phyloP scores from a whole-genome alignment of 2,113 vertebrate genomes.

The Ploceus nigricollis region DNA sequence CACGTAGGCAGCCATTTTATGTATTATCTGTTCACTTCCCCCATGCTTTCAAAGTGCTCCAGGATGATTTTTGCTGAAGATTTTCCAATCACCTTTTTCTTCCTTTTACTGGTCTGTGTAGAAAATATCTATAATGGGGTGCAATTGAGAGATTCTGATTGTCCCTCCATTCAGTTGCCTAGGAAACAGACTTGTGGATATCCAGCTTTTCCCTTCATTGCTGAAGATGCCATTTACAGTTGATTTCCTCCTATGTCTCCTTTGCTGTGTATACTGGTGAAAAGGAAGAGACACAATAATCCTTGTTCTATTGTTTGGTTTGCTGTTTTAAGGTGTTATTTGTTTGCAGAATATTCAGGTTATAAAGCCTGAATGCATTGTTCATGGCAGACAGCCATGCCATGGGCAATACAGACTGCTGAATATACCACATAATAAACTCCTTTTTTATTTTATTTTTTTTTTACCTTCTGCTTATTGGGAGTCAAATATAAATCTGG shows the following conservation, averaged over 20 bases:
- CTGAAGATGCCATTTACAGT: constrained; percentile 61
- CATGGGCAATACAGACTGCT: not conserved
- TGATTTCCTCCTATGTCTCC: constrained; percentile 54
- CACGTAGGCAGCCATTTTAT: not conserved
- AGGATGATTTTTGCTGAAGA: constrained; percentile 10
- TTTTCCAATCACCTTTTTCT: constrained; percentile 13
- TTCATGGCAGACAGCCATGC: not conserved
- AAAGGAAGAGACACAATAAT: constrained; percentile 39
- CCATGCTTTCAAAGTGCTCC: constrained; percentile 1
- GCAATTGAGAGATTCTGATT: constrained; percentile 56
- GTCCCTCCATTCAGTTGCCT: constrained; percentile 70
- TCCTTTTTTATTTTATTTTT: not conserved
- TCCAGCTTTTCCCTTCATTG: constrained; percentile 65
- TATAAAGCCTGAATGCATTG: constrained; percentile 10
- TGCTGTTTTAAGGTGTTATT: constrained; percentile 26
- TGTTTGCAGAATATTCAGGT: not conserved
- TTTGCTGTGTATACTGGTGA: constrained; percentile 23
- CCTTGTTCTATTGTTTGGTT: not conserved
- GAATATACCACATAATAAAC: constrained; percentile 13
- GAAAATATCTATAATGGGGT: constrained; percentile 55
- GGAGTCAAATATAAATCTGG: not conserved
- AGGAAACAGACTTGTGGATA: constrained; percentile 73
- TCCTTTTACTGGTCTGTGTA: constrained; percentile 39
- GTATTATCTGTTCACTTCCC: not conserved
- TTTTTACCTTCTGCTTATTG: not conserved